These are phyloP conservation scores for Pseudachorutes palmiensis DNA, from an alignment of 1,140 invertebrate species.

Conservation along the genomic window DNA sequence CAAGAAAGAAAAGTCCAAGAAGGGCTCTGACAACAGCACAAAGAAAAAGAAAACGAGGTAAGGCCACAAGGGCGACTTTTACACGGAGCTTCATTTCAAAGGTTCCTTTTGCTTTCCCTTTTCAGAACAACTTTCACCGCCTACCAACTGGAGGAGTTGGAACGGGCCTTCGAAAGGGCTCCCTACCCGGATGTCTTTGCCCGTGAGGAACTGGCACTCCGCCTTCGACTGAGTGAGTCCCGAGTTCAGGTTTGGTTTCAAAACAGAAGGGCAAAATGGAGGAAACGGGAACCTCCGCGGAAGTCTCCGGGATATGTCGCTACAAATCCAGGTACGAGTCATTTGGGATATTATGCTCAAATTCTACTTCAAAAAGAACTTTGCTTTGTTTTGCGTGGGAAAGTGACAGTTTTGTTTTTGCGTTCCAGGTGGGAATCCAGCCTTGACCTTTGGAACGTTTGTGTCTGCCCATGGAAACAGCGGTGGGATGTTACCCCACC, in stretches of 20 bases:
- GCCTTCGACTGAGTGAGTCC: slow-evolving; percentile 82
- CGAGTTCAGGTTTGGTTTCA: slow-evolving; percentile 91
- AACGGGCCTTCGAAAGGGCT: slow-evolving; percentile 84
- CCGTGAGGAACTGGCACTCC: slow-evolving; percentile 82
- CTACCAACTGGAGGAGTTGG: slow-evolving; percentile 88
- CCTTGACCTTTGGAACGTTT: slow-evolving; percentile 12
- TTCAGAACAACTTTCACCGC: slow-evolving; percentile 91
- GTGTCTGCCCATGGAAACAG: slow-evolving; percentile 1
- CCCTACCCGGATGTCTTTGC: slow-evolving; percentile 96
- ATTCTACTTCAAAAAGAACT: not conserved
- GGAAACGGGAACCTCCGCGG: slow-evolving; percentile 92
- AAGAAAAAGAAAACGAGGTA: slow-evolving; percentile 92
- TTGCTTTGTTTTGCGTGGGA: not conserved
- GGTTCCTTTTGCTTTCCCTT: slow-evolving; percentile 18
- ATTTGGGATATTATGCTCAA: not conserved
- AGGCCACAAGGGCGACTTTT: not conserved
- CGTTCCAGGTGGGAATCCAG: slow-evolving; percentile 4
- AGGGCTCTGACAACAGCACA: slow-evolving; percentile 73
- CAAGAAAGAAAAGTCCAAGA: slow-evolving; percentile 50
- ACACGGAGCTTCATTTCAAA: not conserved
- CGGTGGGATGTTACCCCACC: slow-evolving; percentile 21
- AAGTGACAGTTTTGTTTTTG: not conserved
- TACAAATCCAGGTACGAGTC: slow-evolving; percentile 30
- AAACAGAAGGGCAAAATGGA: slow-evolving; percentile 93
- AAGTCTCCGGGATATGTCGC: slow-evolving; percentile 48